phyloP scores from a whole-genome alignment of 2,797 vertebrate genomes.

The Diplodus sargus region DNA sequence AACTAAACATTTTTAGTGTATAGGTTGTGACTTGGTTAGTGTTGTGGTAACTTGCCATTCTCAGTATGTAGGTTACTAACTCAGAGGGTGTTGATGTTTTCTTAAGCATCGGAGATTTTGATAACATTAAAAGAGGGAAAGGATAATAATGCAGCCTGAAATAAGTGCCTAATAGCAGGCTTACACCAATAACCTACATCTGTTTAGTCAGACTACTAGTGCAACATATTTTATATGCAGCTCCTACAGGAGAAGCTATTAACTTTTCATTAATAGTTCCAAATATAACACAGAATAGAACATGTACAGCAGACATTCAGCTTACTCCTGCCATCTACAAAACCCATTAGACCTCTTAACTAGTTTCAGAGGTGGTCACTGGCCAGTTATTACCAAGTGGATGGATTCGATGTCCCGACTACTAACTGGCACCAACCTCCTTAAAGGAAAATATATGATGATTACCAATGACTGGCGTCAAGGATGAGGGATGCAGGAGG shows the following conservation, averaged over 20 bases:
- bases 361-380: neutral
- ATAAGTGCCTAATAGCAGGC: too few relatives aligned
- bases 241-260: neutral
- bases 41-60: too few relatives aligned
- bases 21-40: too few relatives aligned
- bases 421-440: conserved; percentile 12
- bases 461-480: conserved; percentile 33
- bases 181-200: too few relatives aligned
- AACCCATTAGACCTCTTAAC: neutral
- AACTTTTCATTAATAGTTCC: neutral
- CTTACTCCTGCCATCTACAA: neutral
- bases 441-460: conserved; percentile 30
- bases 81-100: too few relatives aligned
- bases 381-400: neutral
- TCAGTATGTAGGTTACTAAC: too few relatives aligned
- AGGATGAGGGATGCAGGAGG: conserved; percentile 33
- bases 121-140: too few relatives aligned
- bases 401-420: conserved; percentile 2
- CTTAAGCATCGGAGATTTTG: too few relatives aligned
- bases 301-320: neutral
- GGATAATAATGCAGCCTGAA: too few relatives aligned
- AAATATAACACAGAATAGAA: neutral
- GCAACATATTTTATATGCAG: too few relatives aligned
- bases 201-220: too few relatives aligned
- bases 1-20: too few relatives aligned